Conservation (phyloP, 2,888 invertebrate genomes). For the Oxyteleia sp. region DNA sequence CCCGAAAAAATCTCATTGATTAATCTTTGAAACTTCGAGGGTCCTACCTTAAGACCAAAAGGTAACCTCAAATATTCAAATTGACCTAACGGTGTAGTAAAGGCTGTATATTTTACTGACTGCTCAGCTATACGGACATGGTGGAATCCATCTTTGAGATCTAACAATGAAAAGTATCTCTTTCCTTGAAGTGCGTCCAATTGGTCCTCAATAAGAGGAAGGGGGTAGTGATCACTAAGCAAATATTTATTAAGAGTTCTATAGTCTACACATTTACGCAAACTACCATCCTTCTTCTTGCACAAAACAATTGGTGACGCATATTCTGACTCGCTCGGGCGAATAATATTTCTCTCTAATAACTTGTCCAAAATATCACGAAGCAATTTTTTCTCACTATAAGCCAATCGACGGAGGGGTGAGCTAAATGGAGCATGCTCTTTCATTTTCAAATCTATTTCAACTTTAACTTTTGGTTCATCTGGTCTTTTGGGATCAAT, state of each 20-base stretch:
- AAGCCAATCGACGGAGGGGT: background rate
- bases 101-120: background rate
- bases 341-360: background rate
- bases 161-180: background rate
- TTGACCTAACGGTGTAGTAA: background rate
- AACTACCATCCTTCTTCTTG: background rate
- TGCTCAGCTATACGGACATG: background rate
- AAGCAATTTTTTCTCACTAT: background rate
- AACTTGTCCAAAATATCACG: background rate
- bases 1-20: background rate
- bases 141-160: background rate
- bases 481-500: no score
- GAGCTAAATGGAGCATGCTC: background rate
- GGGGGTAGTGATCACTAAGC: background rate
- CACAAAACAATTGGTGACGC: background rate
- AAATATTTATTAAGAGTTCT: background rate
- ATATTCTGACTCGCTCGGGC: background rate
- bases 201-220: background rate
- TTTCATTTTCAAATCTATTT: background rate
- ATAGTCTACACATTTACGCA: background rate
- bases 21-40: background rate
- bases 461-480: background rate
- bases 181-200: background rate
- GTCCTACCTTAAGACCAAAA: background rate
- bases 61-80: conserved; percentile 1